Percentiles rank a stretch among this genome's conserved stretches.
These are phyloP conservation scores for Pristiophorus japonicus DNA, from an alignment of 2,113 vertebrate genomes.

Conservation along the genomic window DNA sequence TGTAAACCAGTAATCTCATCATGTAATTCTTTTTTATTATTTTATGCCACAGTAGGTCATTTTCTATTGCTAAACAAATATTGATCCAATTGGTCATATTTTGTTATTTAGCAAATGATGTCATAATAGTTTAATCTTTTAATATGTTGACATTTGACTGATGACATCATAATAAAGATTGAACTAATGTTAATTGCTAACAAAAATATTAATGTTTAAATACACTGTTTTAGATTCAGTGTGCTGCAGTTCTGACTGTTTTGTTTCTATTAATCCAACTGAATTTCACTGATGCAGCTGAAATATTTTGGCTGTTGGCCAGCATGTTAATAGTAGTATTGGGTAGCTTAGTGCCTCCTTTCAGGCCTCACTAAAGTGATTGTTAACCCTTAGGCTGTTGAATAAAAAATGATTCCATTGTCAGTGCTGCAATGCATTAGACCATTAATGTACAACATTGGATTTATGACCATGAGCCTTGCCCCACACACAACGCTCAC, in stretches of 20 bases:
- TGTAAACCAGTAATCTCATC: not conserved
- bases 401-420: not conserved
- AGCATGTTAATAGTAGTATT: not conserved
- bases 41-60: not conserved
- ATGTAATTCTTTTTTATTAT: not conserved
- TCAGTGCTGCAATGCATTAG: not conserved
- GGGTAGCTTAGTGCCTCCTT: not conserved
- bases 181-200: not conserved
- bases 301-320: constrained; percentile 20
- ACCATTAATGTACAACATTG: no score
- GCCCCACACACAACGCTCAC: not conserved
- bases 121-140: not conserved
- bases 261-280: constrained; percentile 11
- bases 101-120: not conserved
- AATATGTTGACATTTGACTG: not conserved
- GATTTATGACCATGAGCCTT: not conserved
- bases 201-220: not conserved
- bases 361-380: constrained; percentile 15
- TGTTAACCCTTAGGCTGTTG: constrained; percentile 2
- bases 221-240: not conserved
- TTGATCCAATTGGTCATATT: not conserved
- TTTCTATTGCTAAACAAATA: not conserved
- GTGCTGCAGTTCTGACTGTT: not conserved
- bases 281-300: not conserved
- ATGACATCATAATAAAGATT: constrained; percentile 2